Evolutionary conservation across 2,113 vertebrate species (phyloP).

Genomic region (Prunella fulvescens): DNA sequence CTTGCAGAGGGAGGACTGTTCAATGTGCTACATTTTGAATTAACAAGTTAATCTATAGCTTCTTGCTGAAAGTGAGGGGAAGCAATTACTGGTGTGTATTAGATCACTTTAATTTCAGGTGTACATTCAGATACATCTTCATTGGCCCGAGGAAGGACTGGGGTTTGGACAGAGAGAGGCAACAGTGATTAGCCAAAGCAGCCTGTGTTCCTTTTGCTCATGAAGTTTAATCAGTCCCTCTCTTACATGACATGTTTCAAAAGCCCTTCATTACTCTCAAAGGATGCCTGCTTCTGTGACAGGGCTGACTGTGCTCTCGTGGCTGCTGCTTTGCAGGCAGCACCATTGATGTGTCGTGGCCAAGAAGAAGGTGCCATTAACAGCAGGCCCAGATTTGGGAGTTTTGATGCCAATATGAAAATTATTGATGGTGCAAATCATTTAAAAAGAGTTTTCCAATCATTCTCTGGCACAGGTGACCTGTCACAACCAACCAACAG

Average conservation of each 20-base stretch:
- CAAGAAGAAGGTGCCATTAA: background rate
- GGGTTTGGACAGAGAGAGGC: background rate
- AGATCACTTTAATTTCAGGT: conserved; percentile 51
- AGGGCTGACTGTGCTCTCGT: background rate
- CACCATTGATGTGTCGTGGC: background rate
- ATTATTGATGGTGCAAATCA: background rate
- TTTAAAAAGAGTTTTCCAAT: background rate
- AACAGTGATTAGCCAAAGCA: conserved; percentile 57
- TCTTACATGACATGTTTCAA: conserved; percentile 42
- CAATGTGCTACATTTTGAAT: conserved; percentile 24
- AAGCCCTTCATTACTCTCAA: conserved; percentile 39
- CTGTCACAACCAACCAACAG: background rate
- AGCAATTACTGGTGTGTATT: conserved; percentile 28
- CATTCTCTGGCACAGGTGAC: background rate
- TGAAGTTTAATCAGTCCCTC: conserved; percentile 46
- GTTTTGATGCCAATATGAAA: background rate
- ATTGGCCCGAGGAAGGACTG: background rate
- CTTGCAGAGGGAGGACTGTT: background rate
- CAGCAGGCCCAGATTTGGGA: background rate
- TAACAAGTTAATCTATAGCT: conserved; percentile 56
- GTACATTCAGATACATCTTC: background rate
- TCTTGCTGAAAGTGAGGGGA: conserved; percentile 11
- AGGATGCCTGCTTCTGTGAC: background rate
- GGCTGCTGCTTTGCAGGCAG: background rate
- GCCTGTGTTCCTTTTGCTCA: background rate